A percentile compares a stretch with the other conserved stretches of the same genome.
Conservation (phyloP, 2,888 invertebrate species). For the Caenorhabditis sp. region DNA sequence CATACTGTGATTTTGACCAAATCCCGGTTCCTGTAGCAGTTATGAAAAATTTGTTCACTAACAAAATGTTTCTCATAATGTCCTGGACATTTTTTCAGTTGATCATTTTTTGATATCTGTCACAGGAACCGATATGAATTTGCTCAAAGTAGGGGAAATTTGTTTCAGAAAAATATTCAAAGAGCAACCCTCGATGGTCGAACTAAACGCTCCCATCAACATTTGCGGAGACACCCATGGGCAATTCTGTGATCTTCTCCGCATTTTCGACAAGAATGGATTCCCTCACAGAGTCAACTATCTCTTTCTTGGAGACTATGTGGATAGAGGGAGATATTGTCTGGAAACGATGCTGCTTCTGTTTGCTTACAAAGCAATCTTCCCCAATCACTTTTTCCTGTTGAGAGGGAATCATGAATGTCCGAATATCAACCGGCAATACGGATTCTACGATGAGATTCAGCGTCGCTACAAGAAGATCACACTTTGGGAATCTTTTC, state of each 20-base stretch:
- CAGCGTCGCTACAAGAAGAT: slow-evolving; percentile 67
- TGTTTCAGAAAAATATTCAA: slow-evolving; percentile 42
- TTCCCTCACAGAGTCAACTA: slow-evolving; percentile 74
- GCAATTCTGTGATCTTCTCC: slow-evolving; percentile 75
- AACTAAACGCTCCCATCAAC: slow-evolving; percentile 72
- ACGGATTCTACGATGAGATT: slow-evolving; percentile 78
- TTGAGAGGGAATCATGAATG: slow-evolving; percentile 77
- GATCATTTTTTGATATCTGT: too few species aligned
- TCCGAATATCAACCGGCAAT: slow-evolving; percentile 74
- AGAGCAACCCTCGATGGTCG: slow-evolving; percentile 55
- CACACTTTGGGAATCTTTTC: slow-evolving; percentile 33
- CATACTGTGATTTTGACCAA: too few species aligned
- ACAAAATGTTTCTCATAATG: too few species aligned
- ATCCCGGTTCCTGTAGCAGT: too few species aligned
- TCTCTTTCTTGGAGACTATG: slow-evolving; percentile 78
- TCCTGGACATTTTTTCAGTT: too few species aligned
- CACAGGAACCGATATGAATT: too few species aligned
- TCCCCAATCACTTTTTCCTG: slow-evolving; percentile 73
- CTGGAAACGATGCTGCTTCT: slow-evolving; percentile 73
- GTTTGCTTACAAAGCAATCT: slow-evolving; percentile 70
- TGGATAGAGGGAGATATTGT: slow-evolving; percentile 75
- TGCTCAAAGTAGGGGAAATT: too few species aligned
- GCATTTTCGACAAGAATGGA: slow-evolving; percentile 75
- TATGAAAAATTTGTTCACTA: too few species aligned
- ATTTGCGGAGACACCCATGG: slow-evolving; percentile 79